Evolutionary conservation across 2,113 vertebrate species (phyloP), one percentile per base, ranked within the genome.

Genomic region (Nematolebias whitei): DNA sequence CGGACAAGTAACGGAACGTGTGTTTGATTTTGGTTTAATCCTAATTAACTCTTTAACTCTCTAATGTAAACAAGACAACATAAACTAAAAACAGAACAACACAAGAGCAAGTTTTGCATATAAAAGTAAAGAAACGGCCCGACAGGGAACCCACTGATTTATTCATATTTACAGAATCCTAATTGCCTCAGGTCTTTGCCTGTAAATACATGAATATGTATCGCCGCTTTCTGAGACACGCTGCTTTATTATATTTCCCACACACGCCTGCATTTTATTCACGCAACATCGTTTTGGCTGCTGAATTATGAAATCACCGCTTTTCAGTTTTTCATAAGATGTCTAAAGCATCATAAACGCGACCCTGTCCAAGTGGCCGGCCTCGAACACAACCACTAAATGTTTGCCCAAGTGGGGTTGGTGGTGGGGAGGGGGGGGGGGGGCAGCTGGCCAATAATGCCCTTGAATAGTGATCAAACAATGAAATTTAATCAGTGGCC

Each of bases 401-500:
- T 87, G 71, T 88, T 88, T 90, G 82, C 82, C 79, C 65, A 88
- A 78, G 64, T 71, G 77, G 41, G 14, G 40, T n/a, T n/a, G n/a
- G n/a, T n/a, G 12, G 14, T 41, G 40, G 40, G 40, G 13, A 1
- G 40, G 40, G n/a, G 43, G n/a, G 43, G 29, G 68, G 60, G 15
- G 64, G 67, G 44, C 11, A 68, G 48, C 79, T 54, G 73, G 81
- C 70, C 81, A 78, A 77, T 87, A 90, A 89, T 81, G 84, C 83
- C 66, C 69, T 70, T 67, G 78, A 80, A 84, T 85, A 85, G 89
- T 91, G 90, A 92, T 92, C 91, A 91, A 92, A 91, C 90, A 91
- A 88, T 90, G 84, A 89, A 91, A 92, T 91, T 88, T 89, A 90
- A 92, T 92, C 87, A 90, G 86, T 88, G 74, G 82, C 87, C 88